Percentiles rank a stretch among this genome's conserved stretches.
phyloP scores from a whole-genome alignment of 2,797 vertebrate species.

The Crenuchus spilurus region DNA sequence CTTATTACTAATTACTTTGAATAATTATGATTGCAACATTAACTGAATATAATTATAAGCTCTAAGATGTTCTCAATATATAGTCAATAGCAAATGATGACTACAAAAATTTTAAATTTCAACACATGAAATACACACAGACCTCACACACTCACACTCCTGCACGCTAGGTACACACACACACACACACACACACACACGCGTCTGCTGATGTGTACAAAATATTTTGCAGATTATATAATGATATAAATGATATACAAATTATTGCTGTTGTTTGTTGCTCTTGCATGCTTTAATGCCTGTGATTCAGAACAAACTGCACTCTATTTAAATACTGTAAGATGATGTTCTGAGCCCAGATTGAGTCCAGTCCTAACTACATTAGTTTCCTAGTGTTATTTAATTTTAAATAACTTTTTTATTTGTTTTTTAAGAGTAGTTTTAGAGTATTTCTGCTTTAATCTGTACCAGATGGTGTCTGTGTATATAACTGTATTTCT shows the following conservation, averaged over 20 bases:
- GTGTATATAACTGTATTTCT: too few relatives aligned
- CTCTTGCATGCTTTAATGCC: background rate
- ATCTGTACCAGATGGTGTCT: background rate
- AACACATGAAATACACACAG: background rate
- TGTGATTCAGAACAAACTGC: background rate
- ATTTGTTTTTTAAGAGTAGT: too few relatives aligned
- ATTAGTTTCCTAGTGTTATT: background rate
- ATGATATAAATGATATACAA: background rate
- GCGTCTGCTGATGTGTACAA: background rate
- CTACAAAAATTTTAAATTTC: background rate
- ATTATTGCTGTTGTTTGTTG: background rate
- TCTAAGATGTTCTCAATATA: background rate
- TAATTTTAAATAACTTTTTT: background rate
- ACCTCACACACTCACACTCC: background rate
- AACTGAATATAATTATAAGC: background rate
- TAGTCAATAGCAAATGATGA: background rate
- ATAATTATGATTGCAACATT: too few relatives aligned
- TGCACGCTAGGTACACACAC: background rate
- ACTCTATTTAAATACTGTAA: background rate
- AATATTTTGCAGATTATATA: too few relatives aligned
- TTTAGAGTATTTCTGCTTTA: background rate
- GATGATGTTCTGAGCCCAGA: background rate
- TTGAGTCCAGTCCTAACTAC: background rate
- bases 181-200: slow-evolving; percentile 11
- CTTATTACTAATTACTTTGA: too few relatives aligned